Evolutionary conservation across 2,113 vertebrate species (phyloP), one percentile per base, ranked within the genome.

Genomic region (Triplophysa rosa): DNA sequence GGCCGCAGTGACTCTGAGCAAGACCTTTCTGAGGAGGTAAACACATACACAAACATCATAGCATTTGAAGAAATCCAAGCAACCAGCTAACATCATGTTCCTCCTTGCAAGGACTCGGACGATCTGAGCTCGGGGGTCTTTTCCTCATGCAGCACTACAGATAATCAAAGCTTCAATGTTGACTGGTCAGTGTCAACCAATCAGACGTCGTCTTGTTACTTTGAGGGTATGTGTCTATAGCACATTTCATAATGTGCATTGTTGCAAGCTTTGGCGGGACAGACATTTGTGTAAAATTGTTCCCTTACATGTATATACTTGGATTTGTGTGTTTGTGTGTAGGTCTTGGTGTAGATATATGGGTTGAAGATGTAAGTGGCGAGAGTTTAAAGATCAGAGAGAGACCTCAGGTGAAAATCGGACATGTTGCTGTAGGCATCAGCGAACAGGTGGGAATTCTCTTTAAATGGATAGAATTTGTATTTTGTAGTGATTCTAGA

Each of bases 111-210:
- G 95, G 94, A 94, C 83, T 94, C 94, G 0, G 93, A 96, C 78
- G 96, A 95, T n/a, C 91, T 95, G 88, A 98, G 97, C 89, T 98
- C 97, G 0, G 97, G 97, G 7, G 93, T 98, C 29, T 95, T 96
- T 66, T 99, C 97, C 0, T 97, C 96, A 0, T 96, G 94, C 92
- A 91, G 88, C 92, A 96, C 94, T 24, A 73, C 90, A 0, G 95
- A 95, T 0, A 89, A 87, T 7, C 90, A 87, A 73, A 95, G 93
- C 87, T 92, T 90, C 83, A 95, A 92, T 21, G 84, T 94, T 87
- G 93, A 95, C 79, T 92, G 94, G 89, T 87, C 92, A 62, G 90
- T 87, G 77, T 92, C 92, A 23, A 88, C 90, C 0, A 89, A 92
- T 0, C 94, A 93, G 87, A 90, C 92, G 0, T 93, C 89, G 4